Percentiles rank a stretch among this genome's conserved stretches.
Conservation (phyloP, 2,888 invertebrate species). For the Noctua janthina region DNA sequence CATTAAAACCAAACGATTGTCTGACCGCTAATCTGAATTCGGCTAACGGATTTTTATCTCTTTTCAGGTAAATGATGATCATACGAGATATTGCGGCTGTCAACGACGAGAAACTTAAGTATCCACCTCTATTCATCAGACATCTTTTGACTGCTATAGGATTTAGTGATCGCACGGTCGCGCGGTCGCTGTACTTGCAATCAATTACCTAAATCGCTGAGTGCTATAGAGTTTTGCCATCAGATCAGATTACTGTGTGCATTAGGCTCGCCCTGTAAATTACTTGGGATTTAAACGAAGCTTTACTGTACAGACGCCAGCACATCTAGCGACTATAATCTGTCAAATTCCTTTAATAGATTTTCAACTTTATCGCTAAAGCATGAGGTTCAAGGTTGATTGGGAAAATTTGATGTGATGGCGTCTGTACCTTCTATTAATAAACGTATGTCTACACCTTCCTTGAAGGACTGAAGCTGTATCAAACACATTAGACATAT, state of each 20-base stretch:
- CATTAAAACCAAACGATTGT: constrained; percentile 20
- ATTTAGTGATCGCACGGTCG: not conserved
- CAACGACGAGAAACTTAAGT: not conserved
- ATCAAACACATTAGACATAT: constrained; percentile 6
- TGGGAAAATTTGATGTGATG: too few relatives aligned
- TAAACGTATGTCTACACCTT: not conserved
- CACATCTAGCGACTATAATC: too few relatives aligned
- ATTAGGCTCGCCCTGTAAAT: not conserved
- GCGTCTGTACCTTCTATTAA: not conserved
- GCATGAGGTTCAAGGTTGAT: too few relatives aligned
- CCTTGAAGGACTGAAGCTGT: not conserved
- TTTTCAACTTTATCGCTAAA: too few relatives aligned
- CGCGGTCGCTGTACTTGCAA: not conserved
- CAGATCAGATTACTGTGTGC: not conserved
- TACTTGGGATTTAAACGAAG: not conserved
- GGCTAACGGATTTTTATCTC: constrained; percentile 38
- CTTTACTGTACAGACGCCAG: not conserved
- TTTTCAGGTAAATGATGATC: constrained; percentile 64
- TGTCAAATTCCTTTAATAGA: too few relatives aligned
- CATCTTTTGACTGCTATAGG: not conserved
- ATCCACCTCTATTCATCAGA: not conserved
- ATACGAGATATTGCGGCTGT: not conserved
- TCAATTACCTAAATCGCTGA: not conserved
- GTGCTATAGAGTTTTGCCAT: not conserved
- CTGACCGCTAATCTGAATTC: not conserved